Base-by-base conservation (phyloP, 2,888 invertebrate genomes). In the Pristionchus japonicus region DNA sequence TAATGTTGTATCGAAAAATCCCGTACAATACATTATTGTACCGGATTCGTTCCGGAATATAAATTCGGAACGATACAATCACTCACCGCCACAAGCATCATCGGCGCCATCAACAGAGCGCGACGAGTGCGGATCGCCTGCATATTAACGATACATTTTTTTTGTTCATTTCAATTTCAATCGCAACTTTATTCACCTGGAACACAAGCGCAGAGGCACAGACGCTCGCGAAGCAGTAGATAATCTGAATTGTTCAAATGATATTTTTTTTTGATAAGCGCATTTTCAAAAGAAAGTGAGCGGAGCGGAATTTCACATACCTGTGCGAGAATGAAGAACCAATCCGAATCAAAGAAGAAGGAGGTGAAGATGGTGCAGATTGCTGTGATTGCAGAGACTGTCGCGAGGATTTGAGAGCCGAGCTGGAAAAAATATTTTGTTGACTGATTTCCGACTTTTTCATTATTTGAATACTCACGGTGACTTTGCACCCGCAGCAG, bases 401-500 rank as follows among this genome's bases (percentile, higher is more conserved):
- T 31, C 0, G 82, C 82, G 34, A 83, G 82, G 20, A 83, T 83
- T 23, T 31, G 82, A 31, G 82, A 83, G 20, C 82, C 82, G 31
- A 83, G 82, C 82, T 83, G 52, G 1, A 43, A 47, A n/a, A n/a
- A n/a, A n/a, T n/a, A n/a, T n/a, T 11, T 43, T 43, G 6, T 11
- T 11, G 43, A 43, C 6, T 43, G 43, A 6, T 43, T 43, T 43
- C n/a, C 43, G 43, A 43, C 43, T 43, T 43, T 43, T 11, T n/a
- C n/a, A n/a, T n/a, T n/a, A n/a, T n/a, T 15, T 47, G 13, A 27
- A 27, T 37, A 47, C 80, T 80, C 80, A 80, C 80, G 2, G 27
- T 27, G 23, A 80, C 80, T 13, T 47, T 49, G 49, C 80, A 80
- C 20, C 80, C 80, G 49, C 80, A 80, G 80, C 80, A 80, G 49